Evolutionary conservation across 2,888 invertebrate genomes (phyloP).

Genomic region (Adelphocoris suturalis): DNA sequence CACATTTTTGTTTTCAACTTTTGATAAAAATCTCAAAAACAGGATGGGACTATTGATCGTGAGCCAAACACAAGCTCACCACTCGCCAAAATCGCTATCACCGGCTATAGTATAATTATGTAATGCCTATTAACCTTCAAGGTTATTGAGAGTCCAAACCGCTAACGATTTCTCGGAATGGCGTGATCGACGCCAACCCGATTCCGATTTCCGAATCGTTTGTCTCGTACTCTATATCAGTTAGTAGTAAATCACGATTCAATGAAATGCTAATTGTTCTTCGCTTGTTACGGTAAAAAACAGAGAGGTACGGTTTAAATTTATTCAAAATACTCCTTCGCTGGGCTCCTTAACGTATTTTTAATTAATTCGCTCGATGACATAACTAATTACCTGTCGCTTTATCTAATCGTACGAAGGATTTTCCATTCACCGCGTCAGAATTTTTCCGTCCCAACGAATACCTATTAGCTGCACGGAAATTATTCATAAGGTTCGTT

Average conservation of each 20-base stretch:
- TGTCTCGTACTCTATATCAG: too few species aligned
- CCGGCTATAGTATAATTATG: conserved; percentile 7
- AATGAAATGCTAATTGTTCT: too few species aligned
- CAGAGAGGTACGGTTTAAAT: too few species aligned
- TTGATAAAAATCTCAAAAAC: not conserved
- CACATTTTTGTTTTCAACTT: not conserved
- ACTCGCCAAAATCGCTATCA: not conserved
- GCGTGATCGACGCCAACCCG: conserved; percentile 15
- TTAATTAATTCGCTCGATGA: not conserved
- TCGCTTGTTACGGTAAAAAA: too few species aligned
- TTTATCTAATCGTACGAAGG: not conserved
- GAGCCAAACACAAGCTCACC: not conserved
- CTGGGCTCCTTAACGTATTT: not conserved
- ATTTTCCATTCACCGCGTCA: not conserved
- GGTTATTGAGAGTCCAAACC: not conserved
- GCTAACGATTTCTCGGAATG: not conserved
- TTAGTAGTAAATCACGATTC: too few species aligned
- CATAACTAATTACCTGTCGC: not conserved
- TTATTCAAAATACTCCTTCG: too few species aligned
- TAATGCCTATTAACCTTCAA: not conserved
- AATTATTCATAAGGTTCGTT: too few species aligned
- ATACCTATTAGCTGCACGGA: not conserved
- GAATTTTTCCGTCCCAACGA: not conserved
- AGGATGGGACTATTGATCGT: not conserved
- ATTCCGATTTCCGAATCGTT: not conserved